phyloP scores from a whole-genome alignment of 37 sponge, comb jelly and placozoan genomes.

The Eunapius fragilis region DNA sequence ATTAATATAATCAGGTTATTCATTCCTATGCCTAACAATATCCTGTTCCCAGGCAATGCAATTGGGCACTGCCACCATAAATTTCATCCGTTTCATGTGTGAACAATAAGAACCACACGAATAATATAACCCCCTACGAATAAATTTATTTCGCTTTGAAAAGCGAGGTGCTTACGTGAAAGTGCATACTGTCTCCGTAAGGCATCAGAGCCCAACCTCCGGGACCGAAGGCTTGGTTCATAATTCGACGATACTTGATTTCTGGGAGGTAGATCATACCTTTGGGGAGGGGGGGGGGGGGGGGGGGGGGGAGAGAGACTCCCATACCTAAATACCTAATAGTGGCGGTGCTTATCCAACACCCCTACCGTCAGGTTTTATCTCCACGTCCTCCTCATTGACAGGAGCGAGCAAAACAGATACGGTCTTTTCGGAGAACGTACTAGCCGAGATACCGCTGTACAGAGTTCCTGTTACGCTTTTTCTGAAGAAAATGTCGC shows the following conservation, averaged over 20 bases:
- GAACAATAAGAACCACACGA: too few species aligned
- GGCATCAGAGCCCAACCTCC: conserved; percentile 96
- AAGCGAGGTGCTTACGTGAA: conserved; percentile 50
- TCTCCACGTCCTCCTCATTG: conserved; percentile 69
- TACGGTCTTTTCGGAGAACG: conserved; percentile 57
- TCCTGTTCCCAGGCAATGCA: too few species aligned
- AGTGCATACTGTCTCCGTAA: conserved; percentile 66
- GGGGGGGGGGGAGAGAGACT: too few species aligned
- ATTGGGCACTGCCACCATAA: too few species aligned
- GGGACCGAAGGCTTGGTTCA: conserved; percentile 87
- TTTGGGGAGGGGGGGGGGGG: too few species aligned
- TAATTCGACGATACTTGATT: conserved; percentile 85
- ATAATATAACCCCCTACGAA: too few species aligned
- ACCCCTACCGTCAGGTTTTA: conserved; percentile 86
- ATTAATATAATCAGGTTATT: too few species aligned
- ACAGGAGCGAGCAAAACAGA: conserved; percentile 52
- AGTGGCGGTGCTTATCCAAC: too few species aligned
- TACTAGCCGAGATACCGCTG: conserved; percentile 58
- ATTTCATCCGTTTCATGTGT: too few species aligned
- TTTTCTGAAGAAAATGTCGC: neutral
- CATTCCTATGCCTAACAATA: too few species aligned
- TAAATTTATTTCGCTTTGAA: too few species aligned
- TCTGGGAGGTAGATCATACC: conserved; percentile 88
- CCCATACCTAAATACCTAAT: too few species aligned
- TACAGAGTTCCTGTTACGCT: conserved; percentile 21